These are phyloP conservation scores for Andrena haemorrhoa DNA, from an alignment of 2,888 invertebrate species.

Conservation along the genomic window DNA sequence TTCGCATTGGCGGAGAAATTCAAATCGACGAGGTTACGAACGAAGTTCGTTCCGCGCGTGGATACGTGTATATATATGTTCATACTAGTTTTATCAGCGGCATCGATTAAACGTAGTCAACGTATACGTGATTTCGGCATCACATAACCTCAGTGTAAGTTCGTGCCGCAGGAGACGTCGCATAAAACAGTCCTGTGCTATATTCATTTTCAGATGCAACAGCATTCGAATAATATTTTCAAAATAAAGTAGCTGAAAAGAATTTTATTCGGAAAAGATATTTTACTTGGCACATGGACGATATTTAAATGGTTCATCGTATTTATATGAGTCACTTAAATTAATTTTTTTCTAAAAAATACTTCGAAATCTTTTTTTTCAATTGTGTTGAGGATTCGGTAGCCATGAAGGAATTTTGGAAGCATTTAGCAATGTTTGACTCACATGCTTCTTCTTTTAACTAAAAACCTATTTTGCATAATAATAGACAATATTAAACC, in stretches of 20 bases:
- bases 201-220: slow-evolving; percentile 39
- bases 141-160: slow-evolving; percentile 42
- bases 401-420: too few species aligned
- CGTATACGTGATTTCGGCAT: slow-evolving; percentile 50
- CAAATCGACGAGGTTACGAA: slow-evolving; percentile 15
- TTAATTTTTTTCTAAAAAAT: too few species aligned
- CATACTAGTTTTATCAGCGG: slow-evolving; percentile 41
- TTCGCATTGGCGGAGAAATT: slow-evolving; percentile 10
- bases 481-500: too few species aligned
- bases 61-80: slow-evolving; percentile 19
- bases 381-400: too few species aligned
- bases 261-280: not conserved
- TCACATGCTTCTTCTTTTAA: too few species aligned
- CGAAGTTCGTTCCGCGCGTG: slow-evolving; percentile 24
- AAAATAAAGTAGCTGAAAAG: not conserved
- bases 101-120: slow-evolving; percentile 59
- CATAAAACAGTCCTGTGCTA: slow-evolving; percentile 34
- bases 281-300: too few species aligned
- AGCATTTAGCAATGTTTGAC: too few species aligned
- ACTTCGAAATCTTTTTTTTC: too few species aligned
- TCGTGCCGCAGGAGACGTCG: slow-evolving; percentile 41
- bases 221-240: slow-evolving; percentile 25
- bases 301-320: too few species aligned
- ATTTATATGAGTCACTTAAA: too few species aligned
- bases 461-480: too few species aligned